Percentiles rank a stretch among this genome's conserved stretches.
These are phyloP conservation scores for Drosophila neutralis DNA, from an alignment of 2,888 invertebrate species.

Conservation along the genomic window DNA sequence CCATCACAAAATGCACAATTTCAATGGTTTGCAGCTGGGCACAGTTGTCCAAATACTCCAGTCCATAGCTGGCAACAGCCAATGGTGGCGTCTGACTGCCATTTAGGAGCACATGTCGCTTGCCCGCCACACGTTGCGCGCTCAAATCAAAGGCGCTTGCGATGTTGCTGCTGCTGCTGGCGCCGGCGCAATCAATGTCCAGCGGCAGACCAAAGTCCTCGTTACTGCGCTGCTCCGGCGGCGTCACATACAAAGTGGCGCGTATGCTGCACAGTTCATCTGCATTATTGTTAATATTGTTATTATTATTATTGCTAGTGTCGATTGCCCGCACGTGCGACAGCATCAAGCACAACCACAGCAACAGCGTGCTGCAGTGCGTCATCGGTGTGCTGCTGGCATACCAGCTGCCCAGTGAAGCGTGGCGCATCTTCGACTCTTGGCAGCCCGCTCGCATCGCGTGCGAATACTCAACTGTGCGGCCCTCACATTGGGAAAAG, in stretches of 20 bases:
- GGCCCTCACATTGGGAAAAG: slow-evolving; percentile 52
- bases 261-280: slow-evolving; percentile 55
- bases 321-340: slow-evolving; percentile 32
- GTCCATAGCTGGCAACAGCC: slow-evolving; percentile 71
- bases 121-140: slow-evolving; percentile 59
- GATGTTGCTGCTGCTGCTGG: slow-evolving; percentile 12
- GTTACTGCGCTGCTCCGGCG: slow-evolving; percentile 33
- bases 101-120: slow-evolving; percentile 68
- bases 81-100: slow-evolving; percentile 78
- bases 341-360: slow-evolving; percentile 29
- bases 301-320: not conserved
- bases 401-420: slow-evolving; percentile 57
- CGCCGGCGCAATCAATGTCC: slow-evolving; percentile 70
- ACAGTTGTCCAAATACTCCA: slow-evolving; percentile 81
- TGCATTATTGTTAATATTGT: not conserved
- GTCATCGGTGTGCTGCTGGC: slow-evolving; percentile 48
- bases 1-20: slow-evolving; percentile 73
- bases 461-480: slow-evolving; percentile 67
- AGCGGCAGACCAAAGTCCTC: slow-evolving; percentile 71
- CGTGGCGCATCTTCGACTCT: slow-evolving; percentile 46
- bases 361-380: slow-evolving; percentile 45
- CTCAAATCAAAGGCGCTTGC: slow-evolving; percentile 36
- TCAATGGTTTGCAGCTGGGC: slow-evolving; percentile 61
- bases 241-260: slow-evolving; percentile 60
- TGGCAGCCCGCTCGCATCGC: slow-evolving; percentile 42